Evolutionary conservation across 2,113 vertebrate genomes (phyloP).

Genomic region (Promerops cafer): DNA sequence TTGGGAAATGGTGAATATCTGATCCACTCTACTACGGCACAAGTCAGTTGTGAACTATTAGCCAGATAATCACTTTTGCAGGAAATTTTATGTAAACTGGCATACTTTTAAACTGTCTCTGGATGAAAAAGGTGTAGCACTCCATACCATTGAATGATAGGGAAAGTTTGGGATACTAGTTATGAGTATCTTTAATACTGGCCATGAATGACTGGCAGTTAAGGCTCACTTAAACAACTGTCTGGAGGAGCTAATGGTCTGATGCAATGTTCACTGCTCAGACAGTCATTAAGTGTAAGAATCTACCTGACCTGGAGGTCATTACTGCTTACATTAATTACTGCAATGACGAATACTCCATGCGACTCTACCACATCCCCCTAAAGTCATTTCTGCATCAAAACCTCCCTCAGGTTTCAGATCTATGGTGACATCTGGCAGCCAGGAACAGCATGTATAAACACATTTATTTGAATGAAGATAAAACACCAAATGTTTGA

Average conservation of each 20-base stretch:
- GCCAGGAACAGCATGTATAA: neutral
- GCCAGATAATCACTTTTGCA: neutral
- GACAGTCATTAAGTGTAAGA: neutral
- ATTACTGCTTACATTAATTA: conserved; percentile 7
- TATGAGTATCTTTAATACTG: neutral
- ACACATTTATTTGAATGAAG: neutral
- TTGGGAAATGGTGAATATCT: neutral
- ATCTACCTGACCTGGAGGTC: conserved; percentile 13
- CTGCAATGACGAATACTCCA: neutral
- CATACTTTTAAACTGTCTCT: neutral
- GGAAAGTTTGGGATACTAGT: neutral
- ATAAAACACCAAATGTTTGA: neutral
- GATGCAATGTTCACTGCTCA: neutral
- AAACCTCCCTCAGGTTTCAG: neutral
- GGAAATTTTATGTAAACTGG: neutral
- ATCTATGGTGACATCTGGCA: neutral
- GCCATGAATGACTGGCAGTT: neutral
- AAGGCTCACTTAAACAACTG: neutral
- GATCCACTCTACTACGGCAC: neutral
- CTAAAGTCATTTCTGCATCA: neutral
- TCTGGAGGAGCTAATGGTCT: neutral
- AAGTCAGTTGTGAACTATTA: neutral
- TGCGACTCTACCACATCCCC: neutral
- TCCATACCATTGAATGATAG: neutral
- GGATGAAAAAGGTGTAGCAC: neutral